phyloP scores from a whole-genome alignment of 2,888 invertebrate species.

The Chirona hameri region DNA sequence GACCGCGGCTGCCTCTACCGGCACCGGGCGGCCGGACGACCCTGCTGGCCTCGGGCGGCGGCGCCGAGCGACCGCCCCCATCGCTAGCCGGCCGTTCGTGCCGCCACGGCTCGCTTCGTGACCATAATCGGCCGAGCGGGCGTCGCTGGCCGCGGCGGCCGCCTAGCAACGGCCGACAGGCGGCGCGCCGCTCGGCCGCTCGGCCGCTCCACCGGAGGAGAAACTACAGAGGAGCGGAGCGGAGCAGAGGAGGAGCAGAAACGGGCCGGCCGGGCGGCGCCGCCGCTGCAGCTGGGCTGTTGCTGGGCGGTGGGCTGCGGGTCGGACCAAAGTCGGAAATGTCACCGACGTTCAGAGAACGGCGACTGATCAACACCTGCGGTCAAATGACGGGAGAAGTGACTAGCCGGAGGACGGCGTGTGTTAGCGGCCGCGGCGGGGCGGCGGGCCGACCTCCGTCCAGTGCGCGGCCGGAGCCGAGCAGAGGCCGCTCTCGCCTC shows the following conservation, averaged over 20 bases:
- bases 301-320: background rate
- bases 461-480: background rate
- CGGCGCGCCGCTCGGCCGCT: slow-evolving; percentile 11
- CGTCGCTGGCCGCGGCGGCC: background rate
- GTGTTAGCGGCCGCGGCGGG: no score
- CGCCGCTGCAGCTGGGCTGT: background rate
- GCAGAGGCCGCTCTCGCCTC: background rate
- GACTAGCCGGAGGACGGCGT: no score
- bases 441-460: no score
- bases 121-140: slow-evolving; percentile 1
- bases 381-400: no score
- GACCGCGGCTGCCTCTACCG: background rate
- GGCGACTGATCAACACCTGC: no score
- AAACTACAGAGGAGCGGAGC: background rate
- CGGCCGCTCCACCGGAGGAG: background rate
- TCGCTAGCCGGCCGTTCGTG: background rate
- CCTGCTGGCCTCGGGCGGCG: background rate
- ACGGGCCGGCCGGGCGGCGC: background rate
- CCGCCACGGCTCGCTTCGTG: background rate
- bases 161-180: slow-evolving; percentile 11
- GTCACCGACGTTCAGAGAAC: background rate
- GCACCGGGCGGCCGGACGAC: background rate
- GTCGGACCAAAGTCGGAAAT: background rate
- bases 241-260: background rate
- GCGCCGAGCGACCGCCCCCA: background rate